Conservation (phyloP, 2,888 invertebrate genomes). For the Drosophila algonquin region DNA sequence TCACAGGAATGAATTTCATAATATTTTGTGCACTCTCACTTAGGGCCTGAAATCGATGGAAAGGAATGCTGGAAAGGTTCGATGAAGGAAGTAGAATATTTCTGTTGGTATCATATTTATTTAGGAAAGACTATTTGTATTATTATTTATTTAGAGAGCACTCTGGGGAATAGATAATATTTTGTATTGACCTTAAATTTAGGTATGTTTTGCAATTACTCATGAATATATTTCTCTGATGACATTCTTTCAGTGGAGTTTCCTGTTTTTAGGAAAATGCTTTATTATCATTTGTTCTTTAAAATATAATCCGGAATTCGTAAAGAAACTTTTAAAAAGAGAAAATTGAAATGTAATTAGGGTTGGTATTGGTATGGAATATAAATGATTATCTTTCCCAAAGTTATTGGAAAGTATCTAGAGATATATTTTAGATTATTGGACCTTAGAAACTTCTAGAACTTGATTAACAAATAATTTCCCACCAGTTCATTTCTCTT, state of each 20-base stretch:
- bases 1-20: conserved; percentile 36
- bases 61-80: background rate
- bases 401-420: background rate
- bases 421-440: too few relatives aligned
- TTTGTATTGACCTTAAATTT: background rate
- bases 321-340: background rate
- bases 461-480: too few relatives aligned
- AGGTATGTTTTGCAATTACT: background rate
- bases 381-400: background rate
- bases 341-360: too few relatives aligned
- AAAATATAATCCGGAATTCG: background rate
- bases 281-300: background rate
- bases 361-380: background rate
- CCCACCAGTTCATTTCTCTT: too few relatives aligned
- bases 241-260: background rate
- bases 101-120: background rate
- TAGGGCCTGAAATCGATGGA: conserved; percentile 8
- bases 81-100: background rate
- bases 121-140: background rate
- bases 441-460: too few relatives aligned
- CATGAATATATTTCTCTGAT: background rate
- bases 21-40: conserved; percentile 69
- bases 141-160: background rate
- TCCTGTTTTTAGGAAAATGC: background rate
- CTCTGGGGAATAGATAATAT: background rate